Base-by-base conservation (phyloP, 2,888 invertebrate species). In the Eupithecia subumbrata region DNA sequence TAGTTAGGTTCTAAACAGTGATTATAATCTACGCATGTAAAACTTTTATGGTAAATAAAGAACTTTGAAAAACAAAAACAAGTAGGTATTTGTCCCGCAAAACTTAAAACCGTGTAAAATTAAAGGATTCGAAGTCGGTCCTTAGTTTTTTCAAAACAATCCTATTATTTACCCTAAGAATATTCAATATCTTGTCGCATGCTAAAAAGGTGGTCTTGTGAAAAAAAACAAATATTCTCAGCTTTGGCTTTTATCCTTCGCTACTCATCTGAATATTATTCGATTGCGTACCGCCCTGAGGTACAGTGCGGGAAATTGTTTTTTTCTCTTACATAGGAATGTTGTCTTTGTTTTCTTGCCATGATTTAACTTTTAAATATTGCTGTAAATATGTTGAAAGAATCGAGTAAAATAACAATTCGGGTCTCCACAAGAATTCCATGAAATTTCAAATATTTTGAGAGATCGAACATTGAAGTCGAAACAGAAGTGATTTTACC, bases 191-290 rank as follows among this genome's bases (percentile, higher is more conserved):
- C 43, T 76, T 67, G 22, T 43, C 64, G 69, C 69, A 73, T 48
- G 70, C 30, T 75, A 64, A 72, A 43, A 77, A 72, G 79, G 80
- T 78, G 78, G 77, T 81, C 81, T 85, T 82, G 77, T 68, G 45
- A 48, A 76, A 37, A 74, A 66, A 75, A 73, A 79, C 74, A 82
- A 82, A 81, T 86, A 84, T 83, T 85, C 77, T 84, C 82, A 85
- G 84, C 84, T 85, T 77, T 86, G 87, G 86, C 86, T 87, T 87
- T 86, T 88, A 87, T 87, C 82, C 78, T 82, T 82, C 76, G 81
- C 79, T 84, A 79, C 83, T 87, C 85, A 87, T 88, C 87, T 88
- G 85, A 89, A 88, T 90, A 89, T 87, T 88, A 89, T 89, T 89
- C 85, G 84, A 90, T 90, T 88, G 85, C 83, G 80, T 85, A 83